These are phyloP conservation scores for Hyposmocoma kahamanoa DNA, from an alignment of 1,140 invertebrate species.

Conservation along the genomic window DNA sequence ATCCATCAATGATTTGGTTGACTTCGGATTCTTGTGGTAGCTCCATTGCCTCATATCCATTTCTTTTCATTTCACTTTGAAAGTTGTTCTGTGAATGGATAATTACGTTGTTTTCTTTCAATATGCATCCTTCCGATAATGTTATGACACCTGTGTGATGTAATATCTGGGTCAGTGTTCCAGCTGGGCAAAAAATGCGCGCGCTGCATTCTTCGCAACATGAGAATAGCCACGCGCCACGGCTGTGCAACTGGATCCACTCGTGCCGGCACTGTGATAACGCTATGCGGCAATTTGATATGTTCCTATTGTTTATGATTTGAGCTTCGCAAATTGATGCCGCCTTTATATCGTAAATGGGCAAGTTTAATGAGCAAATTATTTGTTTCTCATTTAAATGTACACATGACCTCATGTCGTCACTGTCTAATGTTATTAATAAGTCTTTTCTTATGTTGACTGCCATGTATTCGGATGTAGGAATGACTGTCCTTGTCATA, in stretches of 20 bases:
- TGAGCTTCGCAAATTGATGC: background rate
- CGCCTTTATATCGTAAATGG: too few relatives aligned
- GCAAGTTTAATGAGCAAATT: too few relatives aligned
- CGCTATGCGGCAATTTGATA: background rate
- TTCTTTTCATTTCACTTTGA: background rate
- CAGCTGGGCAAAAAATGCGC: constrained; percentile 4
- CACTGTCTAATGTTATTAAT: background rate
- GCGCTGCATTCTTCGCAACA: constrained; percentile 1
- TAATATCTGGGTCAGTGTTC: background rate
- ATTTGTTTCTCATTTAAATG: too few relatives aligned
- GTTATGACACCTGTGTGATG: background rate
- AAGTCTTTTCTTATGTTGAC: background rate
- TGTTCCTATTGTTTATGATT: background rate
- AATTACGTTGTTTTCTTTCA: background rate
- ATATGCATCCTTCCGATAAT: background rate
- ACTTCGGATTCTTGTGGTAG: background rate
- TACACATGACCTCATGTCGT: background rate
- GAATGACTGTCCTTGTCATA: background rate
- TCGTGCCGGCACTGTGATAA: background rate
- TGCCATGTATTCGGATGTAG: background rate
- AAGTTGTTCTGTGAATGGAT: constrained; percentile 9
- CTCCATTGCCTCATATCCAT: background rate
- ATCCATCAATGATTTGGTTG: background rate
- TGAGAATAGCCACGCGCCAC: background rate
- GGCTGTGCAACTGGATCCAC: background rate